A percentile compares a stretch with the other conserved stretches of the same genome.
These are phyloP conservation scores for Manis pentadactyla DNA, from an alignment of 2,797 vertebrate species.

Conservation along the genomic window DNA sequence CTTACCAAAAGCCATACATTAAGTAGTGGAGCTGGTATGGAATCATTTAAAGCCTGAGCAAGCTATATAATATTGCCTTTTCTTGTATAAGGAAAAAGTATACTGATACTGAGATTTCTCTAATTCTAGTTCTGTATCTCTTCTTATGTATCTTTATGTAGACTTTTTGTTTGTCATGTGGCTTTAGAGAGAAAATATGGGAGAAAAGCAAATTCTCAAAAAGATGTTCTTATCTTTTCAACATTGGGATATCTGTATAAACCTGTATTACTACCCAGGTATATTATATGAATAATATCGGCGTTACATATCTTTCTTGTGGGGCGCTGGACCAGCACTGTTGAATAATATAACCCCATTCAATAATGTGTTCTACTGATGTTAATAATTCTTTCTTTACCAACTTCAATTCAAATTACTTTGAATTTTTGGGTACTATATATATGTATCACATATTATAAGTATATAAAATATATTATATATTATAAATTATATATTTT, in stretches of 20 bases:
- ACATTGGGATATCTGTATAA: background rate
- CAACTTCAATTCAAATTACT: conserved; percentile 23
- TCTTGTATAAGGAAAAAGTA: background rate
- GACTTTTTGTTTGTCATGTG: background rate
- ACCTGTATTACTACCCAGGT: background rate
- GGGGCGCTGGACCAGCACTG: background rate
- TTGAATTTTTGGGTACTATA: conserved; percentile 11
- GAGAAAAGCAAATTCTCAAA: background rate
- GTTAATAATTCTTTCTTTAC: background rate
- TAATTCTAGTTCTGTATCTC: background rate
- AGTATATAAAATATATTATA: no score
- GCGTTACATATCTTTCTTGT: background rate
- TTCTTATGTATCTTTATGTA: background rate
- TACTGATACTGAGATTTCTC: background rate
- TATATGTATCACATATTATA: background rate
- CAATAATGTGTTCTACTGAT: background rate
- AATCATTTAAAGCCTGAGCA: conserved; percentile 20
- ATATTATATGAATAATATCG: background rate
- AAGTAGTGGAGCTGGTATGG: background rate
- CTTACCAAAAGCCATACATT: background rate
- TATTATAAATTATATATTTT: no score
- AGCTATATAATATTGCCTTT: background rate
- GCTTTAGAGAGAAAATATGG: background rate
- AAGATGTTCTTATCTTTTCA: background rate
- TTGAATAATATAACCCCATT: background rate